phyloP scores from a whole-genome alignment of 2,797 vertebrate genomes.

The Pachyuromys duprasi region DNA sequence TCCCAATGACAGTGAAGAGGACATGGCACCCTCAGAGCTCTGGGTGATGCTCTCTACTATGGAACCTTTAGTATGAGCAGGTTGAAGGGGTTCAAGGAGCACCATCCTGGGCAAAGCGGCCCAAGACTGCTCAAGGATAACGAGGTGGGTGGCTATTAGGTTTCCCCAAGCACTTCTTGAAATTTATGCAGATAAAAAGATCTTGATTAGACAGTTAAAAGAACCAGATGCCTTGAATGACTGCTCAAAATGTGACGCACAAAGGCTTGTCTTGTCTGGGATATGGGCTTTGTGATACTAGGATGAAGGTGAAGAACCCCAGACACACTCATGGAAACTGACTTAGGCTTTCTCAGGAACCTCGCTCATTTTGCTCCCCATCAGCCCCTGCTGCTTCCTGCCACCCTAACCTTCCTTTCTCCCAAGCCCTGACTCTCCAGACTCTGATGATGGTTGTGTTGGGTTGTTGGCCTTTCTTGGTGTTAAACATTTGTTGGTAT shows the following conservation, averaged over 20 bases:
- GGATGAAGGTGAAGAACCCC: conserved; percentile 13
- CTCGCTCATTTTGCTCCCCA: not conserved
- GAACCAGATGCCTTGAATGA: not conserved
- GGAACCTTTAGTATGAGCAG: not conserved
- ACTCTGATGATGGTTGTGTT: not conserved
- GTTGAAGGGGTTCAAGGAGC: not conserved
- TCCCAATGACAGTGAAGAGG: too few relatives aligned
- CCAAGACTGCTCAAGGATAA: not conserved
- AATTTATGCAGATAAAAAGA: conserved; percentile 10
- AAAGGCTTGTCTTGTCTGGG: not conserved
- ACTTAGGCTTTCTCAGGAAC: not conserved
- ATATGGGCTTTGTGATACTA: conserved; percentile 23
- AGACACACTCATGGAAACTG: not conserved
- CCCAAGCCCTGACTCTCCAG: not conserved
- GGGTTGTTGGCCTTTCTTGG: not conserved
- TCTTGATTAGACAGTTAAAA: not conserved
- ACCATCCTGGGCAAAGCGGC: not conserved
- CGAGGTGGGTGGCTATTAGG: not conserved
- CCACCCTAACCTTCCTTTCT: not conserved
- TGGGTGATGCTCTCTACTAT: not conserved
- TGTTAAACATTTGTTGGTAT: not conserved
- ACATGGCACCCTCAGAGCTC: not conserved
- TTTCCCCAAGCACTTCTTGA: not conserved
- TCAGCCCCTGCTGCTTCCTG: not conserved
- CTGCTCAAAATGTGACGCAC: not conserved